These are phyloP conservation scores for Piaya cayana DNA, from an alignment of 2,113 vertebrate genomes.

Conservation along the genomic window DNA sequence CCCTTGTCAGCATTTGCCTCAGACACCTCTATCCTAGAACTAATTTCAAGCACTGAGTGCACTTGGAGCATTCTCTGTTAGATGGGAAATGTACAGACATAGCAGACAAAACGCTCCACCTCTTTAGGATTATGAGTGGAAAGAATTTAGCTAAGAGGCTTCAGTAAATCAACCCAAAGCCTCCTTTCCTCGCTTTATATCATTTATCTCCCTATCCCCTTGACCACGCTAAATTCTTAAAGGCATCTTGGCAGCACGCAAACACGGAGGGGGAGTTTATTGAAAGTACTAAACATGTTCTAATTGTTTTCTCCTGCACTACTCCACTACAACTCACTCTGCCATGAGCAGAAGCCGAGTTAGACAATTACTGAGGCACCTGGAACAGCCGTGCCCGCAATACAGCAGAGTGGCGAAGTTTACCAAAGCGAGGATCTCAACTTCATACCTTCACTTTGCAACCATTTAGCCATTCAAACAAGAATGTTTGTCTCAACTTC, in stretches of 20 bases:
- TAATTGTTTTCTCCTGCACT: constrained; percentile 52
- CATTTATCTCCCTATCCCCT: constrained; percentile 59
- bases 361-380: constrained; percentile 13
- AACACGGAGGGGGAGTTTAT: constrained; percentile 32
- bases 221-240: constrained; percentile 57
- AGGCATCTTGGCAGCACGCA: constrained; percentile 47
- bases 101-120: constrained; percentile 27
- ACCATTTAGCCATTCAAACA: not conserved
- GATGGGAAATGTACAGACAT: not conserved
- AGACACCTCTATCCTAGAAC: not conserved
- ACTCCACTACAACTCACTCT: constrained; percentile 10
- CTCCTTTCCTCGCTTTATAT: not conserved
- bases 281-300: constrained; percentile 55
- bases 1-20: not conserved
- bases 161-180: constrained; percentile 42
- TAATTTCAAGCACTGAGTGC: not conserved
- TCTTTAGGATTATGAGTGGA: constrained; percentile 38
- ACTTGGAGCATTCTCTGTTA: not conserved
- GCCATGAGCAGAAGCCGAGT: not conserved
- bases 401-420: not conserved
- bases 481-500: not conserved
- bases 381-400: not conserved
- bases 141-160: constrained; percentile 57
- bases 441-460: not conserved
- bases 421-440: not conserved